Evolutionary conservation across 2,797 vertebrate genomes (phyloP).

Genomic region (Cyprinodon diabolis): DNA sequence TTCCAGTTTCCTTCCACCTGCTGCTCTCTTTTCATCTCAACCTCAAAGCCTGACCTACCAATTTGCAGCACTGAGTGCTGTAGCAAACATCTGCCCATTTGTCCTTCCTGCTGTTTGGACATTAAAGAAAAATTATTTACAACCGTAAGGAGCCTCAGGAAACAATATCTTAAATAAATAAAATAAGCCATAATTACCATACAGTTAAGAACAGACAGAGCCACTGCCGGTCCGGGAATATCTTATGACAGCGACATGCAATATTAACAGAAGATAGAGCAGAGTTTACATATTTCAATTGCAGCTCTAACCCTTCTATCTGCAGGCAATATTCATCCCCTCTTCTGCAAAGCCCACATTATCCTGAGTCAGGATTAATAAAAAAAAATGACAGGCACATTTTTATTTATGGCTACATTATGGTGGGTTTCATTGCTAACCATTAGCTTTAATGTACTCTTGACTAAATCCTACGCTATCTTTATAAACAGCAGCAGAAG

Average conservation of each 20-base stretch:
- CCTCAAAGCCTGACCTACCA: constrained; percentile 18
- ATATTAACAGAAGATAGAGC: constrained; percentile 48
- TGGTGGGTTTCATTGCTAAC: constrained; percentile 53
- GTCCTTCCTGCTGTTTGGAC: constrained; percentile 24
- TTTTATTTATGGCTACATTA: constrained; percentile 65
- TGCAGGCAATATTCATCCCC: constrained; percentile 60
- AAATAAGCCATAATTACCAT: constrained; percentile 59
- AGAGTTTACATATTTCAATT: constrained; percentile 73
- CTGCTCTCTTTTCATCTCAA: constrained; percentile 27
- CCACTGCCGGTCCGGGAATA: constrained; percentile 55
- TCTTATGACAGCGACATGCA: constrained; percentile 49
- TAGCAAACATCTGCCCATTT: constrained; percentile 25
- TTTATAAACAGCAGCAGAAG: constrained; percentile 29
- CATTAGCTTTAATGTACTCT: constrained; percentile 53
- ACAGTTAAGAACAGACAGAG: constrained; percentile 50
- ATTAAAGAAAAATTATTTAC: constrained; percentile 26
- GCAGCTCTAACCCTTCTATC: constrained; percentile 69
- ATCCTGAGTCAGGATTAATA: constrained; percentile 28
- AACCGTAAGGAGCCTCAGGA: constrained; percentile 25
- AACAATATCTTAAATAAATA: constrained; percentile 30
- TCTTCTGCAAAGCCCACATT: constrained; percentile 40
- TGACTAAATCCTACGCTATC: constrained; percentile 39
- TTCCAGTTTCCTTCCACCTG: constrained; percentile 33
- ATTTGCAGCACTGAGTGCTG: constrained; percentile 12
- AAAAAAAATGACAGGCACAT: constrained; percentile 44